A percentile compares a stretch with the other conserved stretches of the same genome.
phyloP scores from a whole-genome alignment of 2,113 vertebrate genomes.

The Elachura formosa region DNA sequence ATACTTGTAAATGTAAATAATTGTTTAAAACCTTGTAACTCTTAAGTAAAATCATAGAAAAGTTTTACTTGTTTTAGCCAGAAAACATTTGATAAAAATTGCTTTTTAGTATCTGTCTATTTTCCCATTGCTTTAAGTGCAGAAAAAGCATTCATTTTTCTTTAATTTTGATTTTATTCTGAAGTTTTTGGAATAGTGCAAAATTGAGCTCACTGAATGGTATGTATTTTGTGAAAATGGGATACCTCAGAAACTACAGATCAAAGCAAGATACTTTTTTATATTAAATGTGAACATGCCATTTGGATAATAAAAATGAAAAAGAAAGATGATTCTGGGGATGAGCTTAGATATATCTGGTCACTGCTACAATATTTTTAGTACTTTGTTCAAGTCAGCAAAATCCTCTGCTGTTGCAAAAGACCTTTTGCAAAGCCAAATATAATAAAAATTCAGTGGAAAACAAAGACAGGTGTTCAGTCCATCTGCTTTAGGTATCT shows the following conservation, averaged over 20 bases:
- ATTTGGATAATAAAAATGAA: not conserved
- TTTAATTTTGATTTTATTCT: not conserved
- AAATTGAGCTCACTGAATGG: not conserved
- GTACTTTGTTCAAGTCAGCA: not conserved
- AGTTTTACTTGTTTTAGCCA: not conserved
- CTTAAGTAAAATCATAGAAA: not conserved
- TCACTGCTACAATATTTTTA: not conserved
- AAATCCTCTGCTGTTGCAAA: not conserved
- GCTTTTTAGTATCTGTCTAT: not conserved
- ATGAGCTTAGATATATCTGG: not conserved
- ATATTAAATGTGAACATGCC: not conserved
- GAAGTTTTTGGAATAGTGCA: not conserved
- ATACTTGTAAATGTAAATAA: not conserved
- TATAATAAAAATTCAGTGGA: not conserved
- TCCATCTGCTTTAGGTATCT: slow-evolving; percentile 46
- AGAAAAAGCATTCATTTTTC: not conserved
- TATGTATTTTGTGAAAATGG: not conserved
- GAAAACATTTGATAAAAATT: not conserved
- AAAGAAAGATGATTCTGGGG: not conserved
- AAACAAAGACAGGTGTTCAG: slow-evolving; percentile 27
- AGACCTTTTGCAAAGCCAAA: not conserved
- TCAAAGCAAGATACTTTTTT: not conserved
- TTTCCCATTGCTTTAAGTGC: not conserved
- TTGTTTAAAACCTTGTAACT: not conserved
- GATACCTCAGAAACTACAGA: not conserved